Percentiles rank a stretch among this genome's conserved stretches.
Evolutionary conservation across 2,797 vertebrate species (phyloP).

Genomic region (Champsocephalus esox): DNA sequence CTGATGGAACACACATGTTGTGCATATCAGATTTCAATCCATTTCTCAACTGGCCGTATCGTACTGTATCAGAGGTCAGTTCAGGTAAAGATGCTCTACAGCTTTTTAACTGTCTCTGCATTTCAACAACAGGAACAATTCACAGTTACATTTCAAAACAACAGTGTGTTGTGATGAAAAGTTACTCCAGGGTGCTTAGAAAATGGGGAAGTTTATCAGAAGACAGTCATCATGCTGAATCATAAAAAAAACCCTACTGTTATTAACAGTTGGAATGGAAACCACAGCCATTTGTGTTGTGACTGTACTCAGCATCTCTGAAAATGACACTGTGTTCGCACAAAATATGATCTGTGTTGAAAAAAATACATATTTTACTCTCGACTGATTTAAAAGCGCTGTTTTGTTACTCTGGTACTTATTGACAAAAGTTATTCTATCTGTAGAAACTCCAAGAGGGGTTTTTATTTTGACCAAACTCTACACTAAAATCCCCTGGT

Average conservation of each 20-base stretch:
- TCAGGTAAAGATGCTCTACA: neutral
- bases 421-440: neutral
- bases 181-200: neutral
- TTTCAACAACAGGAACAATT: neutral
- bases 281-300: neutral
- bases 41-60: neutral
- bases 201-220: constrained; percentile 14
- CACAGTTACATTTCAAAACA: constrained; percentile 16
- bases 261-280: neutral
- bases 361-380: neutral
- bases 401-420: neutral
- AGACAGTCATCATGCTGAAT: constrained; percentile 3
- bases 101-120: too few species aligned
- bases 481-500: constrained; percentile 7
- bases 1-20: constrained; percentile 1
- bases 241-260: neutral
- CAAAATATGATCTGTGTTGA: neutral
- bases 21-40: neutral
- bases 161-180: neutral
- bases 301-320: neutral
- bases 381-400: neutral
- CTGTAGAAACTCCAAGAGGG: neutral
- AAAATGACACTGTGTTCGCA: neutral
- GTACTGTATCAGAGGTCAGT: constrained; percentile 3
- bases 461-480: neutral